These are phyloP conservation scores for Leptobrachium leishanense DNA, from an alignment of 2,113 vertebrate genomes.

Conservation along the genomic window DNA sequence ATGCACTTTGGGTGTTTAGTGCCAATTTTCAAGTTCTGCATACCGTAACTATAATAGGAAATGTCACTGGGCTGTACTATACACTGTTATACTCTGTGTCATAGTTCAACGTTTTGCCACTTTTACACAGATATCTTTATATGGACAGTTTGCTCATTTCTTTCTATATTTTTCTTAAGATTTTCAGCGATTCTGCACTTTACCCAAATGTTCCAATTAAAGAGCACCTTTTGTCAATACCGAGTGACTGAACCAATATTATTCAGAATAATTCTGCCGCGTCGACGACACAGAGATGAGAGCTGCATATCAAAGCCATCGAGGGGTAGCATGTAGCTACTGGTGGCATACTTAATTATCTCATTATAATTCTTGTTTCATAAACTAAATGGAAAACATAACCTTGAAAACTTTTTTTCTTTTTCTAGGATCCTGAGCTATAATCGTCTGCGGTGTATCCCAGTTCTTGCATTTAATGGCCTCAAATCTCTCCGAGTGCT, in stretches of 20 bases:
- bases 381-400: not conserved
- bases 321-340: not conserved
- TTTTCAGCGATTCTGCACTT: not conserved
- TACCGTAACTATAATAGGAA: too few species aligned
- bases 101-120: too few species aligned
- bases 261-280: not conserved
- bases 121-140: too few species aligned
- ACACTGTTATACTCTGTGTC: too few species aligned
- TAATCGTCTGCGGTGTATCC: conserved; percentile 91
- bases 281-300: not conserved
- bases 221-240: not conserved
- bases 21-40: too few species aligned
- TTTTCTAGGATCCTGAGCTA: conserved; percentile 88
- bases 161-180: not conserved
- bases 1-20: too few species aligned
- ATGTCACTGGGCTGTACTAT: too few species aligned
- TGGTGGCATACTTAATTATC: not conserved
- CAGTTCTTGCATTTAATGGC: conserved; percentile 84
- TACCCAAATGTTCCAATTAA: not conserved
- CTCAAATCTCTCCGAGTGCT: conserved; percentile 88
- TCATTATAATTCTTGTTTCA: not conserved
- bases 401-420: conserved; percentile 14
- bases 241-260: not conserved
- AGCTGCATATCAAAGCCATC: not conserved
- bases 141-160: not conserved